phyloP scores from a whole-genome alignment of 2,113 vertebrate genomes.

The Oreochromis spilurus region DNA sequence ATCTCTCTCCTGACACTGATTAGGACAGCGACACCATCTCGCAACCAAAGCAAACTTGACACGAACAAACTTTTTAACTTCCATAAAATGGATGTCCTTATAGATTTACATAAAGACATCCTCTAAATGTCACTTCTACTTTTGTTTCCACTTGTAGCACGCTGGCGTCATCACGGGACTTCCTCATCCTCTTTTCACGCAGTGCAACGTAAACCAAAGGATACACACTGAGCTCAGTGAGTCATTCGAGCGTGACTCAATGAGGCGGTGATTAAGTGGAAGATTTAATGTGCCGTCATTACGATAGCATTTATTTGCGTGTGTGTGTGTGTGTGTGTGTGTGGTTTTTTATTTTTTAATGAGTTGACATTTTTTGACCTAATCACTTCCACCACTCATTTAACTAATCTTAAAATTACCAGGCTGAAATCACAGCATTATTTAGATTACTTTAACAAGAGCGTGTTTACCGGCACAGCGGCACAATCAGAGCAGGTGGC shows the following conservation, averaged over 20 bases:
- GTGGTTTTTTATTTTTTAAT: neutral
- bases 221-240: neutral
- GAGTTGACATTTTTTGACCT: neutral
- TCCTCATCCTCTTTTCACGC: neutral
- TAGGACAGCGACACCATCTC: neutral
- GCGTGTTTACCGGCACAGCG: neutral
- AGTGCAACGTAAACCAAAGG: neutral
- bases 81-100: neutral
- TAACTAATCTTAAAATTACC: neutral
- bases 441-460: neutral
- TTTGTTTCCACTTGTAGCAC: neutral
- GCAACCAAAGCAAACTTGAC: neutral
- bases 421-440: neutral
- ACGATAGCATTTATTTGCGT: neutral
- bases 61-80: neutral
- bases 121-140: neutral
- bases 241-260: neutral
- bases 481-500: conserved; percentile 10
- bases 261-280: neutral
- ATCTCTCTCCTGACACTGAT: neutral
- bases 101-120: neutral
- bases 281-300: neutral
- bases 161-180: neutral
- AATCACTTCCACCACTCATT: neutral
- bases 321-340: neutral